These are phyloP conservation scores for Micropterix aruncella DNA, from an alignment of 2,888 invertebrate species.

Conservation along the genomic window DNA sequence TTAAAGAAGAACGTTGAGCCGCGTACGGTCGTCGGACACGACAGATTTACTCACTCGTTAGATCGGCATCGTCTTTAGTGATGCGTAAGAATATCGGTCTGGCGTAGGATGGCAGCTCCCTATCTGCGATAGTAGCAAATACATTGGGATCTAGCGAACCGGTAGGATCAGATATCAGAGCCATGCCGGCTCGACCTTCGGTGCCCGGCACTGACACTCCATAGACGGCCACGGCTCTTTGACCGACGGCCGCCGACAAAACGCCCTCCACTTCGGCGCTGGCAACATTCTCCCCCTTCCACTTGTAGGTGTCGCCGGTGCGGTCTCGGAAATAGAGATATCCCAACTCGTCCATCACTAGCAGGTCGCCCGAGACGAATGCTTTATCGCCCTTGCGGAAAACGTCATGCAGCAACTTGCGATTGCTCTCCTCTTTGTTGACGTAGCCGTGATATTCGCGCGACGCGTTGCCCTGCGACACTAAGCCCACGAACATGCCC, in stretches of 20 bases:
- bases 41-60: neutral
- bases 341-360: constrained; percentile 83
- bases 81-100: constrained; percentile 79
- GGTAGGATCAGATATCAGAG: constrained; percentile 64
- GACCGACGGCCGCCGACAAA: constrained; percentile 59
- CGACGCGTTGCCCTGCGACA: constrained; percentile 44
- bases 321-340: constrained; percentile 90
- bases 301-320: constrained; percentile 73
- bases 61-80: constrained; percentile 32
- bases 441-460: constrained; percentile 47
- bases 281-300: constrained; percentile 96
- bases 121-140: constrained; percentile 51
- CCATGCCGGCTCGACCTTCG: constrained; percentile 91
- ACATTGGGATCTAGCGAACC: constrained; percentile 40
- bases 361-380: constrained; percentile 84
- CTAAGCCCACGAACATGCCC: constrained; percentile 72
- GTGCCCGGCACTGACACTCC: constrained; percentile 75
- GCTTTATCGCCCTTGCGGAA: constrained; percentile 77
- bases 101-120: constrained; percentile 71
- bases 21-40: neutral
- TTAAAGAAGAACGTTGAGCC: neutral
- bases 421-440: constrained; percentile 61
- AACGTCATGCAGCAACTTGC: constrained; percentile 71
- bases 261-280: constrained; percentile 91
- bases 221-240: constrained; percentile 75